Evolutionary conservation across 1,140 invertebrate species (phyloP).

Genomic region (Drosophila serrata): DNA sequence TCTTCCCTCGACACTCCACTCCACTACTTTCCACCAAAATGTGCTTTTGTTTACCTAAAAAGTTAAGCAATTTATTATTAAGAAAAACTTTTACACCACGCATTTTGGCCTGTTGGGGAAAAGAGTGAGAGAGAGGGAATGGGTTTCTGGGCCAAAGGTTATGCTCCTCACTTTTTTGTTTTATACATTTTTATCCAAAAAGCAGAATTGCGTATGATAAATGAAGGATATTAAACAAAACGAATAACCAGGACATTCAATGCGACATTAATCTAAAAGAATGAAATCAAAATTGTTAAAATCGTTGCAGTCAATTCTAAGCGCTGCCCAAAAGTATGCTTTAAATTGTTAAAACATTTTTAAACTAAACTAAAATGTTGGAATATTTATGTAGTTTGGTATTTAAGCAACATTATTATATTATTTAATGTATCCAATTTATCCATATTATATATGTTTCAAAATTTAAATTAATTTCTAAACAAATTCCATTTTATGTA

Average conservation of each 20-base stretch:
- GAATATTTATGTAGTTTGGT: not conserved
- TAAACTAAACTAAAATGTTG: not conserved
- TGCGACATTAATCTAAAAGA: not conserved
- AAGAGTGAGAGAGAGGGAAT: not conserved
- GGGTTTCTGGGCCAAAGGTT: constrained; percentile 25
- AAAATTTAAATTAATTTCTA: not conserved
- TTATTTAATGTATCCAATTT: no score
- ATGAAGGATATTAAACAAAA: constrained; percentile 67
- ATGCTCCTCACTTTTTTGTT: constrained; percentile 35
- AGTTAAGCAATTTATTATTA: constrained; percentile 81
- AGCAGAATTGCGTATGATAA: constrained; percentile 53
- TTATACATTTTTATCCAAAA: constrained; percentile 1
- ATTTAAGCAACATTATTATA: not conserved
- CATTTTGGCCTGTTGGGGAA: constrained; percentile 1
- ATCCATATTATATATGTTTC: no score
- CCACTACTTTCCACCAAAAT: constrained; percentile 18
- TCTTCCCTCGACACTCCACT: constrained; percentile 7
- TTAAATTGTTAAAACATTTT: not conserved
- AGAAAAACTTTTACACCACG: constrained; percentile 69
- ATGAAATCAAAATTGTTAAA: not conserved
- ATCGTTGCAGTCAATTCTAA: not conserved
- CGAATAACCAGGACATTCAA: constrained; percentile 53
- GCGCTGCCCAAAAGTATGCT: not conserved
- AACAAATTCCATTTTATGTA: not conserved
- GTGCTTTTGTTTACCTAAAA: constrained; percentile 80